phyloP scores from a whole-genome alignment of 2,797 vertebrate genomes.

The Sciurus vulgaris region DNA sequence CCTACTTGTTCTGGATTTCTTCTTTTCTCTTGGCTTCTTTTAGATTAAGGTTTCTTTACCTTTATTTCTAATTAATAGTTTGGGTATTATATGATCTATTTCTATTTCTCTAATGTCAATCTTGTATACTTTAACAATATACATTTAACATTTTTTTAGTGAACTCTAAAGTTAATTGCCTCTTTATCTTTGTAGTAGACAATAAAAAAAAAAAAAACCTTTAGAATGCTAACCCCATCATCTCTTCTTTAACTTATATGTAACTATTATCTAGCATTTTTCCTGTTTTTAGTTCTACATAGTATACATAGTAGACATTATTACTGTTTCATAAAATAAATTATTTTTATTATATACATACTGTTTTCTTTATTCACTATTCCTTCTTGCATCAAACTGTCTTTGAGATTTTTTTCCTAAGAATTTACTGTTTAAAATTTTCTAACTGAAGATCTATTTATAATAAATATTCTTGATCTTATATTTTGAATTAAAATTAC shows the following conservation, averaged over 20 bases:
- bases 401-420: background rate
- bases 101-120: background rate
- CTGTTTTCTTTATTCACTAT: background rate
- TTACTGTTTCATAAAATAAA: conserved; percentile 4
- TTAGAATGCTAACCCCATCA: background rate
- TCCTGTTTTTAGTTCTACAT: background rate
- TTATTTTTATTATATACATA: background rate
- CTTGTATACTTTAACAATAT: background rate
- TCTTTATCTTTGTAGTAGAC: background rate
- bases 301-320: background rate
- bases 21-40: background rate
- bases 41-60: background rate
- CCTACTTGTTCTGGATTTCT: background rate
- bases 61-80: background rate
- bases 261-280: background rate
- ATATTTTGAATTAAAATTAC: conserved; percentile 23
- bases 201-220: background rate
- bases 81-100: background rate
- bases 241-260: background rate
- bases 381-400: background rate
- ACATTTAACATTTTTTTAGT: background rate
- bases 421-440: background rate
- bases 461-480: background rate
- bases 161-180: background rate
- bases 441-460: background rate